phyloP scores from a whole-genome alignment of 2,888 invertebrate species.

The Machimus rusticus region DNA sequence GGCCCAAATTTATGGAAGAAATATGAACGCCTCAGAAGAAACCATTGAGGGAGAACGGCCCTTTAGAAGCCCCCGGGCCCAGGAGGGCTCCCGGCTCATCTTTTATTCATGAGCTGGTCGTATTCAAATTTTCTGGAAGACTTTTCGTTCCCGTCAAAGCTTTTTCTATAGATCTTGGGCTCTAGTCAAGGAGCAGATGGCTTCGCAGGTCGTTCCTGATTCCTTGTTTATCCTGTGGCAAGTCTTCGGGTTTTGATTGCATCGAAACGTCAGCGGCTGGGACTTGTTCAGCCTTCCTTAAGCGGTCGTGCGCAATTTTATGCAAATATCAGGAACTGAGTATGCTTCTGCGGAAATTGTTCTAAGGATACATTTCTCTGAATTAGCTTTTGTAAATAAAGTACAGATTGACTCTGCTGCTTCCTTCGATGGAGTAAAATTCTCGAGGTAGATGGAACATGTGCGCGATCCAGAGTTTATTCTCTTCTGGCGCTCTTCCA shows the following conservation, averaged over 20 bases:
- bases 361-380: slow-evolving; percentile 11
- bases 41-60: not conserved
- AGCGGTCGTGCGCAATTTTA: slow-evolving; percentile 29
- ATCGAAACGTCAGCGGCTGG: slow-evolving; percentile 13
- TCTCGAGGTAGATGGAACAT: not conserved
- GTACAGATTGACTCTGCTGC: not conserved
- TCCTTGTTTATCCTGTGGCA: slow-evolving; percentile 34
- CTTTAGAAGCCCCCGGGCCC: not conserved
- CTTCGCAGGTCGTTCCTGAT: slow-evolving; percentile 37
- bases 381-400: slow-evolving; percentile 36
- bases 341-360: slow-evolving; percentile 33
- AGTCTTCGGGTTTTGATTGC: slow-evolving; percentile 36
- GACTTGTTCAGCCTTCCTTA: not conserved
- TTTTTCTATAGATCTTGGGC: slow-evolving; percentile 20
- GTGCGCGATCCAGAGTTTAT: not conserved
- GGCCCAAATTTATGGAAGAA: slow-evolving; percentile 6
- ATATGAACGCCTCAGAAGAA: slow-evolving; percentile 19
- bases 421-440: not conserved
- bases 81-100: not conserved
- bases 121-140: slow-evolving; percentile 30
- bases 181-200: slow-evolving; percentile 15
- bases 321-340: slow-evolving; percentile 13
- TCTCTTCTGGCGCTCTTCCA: not conserved
- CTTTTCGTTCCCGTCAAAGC: slow-evolving; percentile 29
- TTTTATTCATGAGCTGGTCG: slow-evolving; percentile 35